Percentiles rank a stretch among this genome's conserved stretches.
phyloP scores from a whole-genome alignment of 2,888 invertebrate species.

The Himalopsyche tibetana region DNA sequence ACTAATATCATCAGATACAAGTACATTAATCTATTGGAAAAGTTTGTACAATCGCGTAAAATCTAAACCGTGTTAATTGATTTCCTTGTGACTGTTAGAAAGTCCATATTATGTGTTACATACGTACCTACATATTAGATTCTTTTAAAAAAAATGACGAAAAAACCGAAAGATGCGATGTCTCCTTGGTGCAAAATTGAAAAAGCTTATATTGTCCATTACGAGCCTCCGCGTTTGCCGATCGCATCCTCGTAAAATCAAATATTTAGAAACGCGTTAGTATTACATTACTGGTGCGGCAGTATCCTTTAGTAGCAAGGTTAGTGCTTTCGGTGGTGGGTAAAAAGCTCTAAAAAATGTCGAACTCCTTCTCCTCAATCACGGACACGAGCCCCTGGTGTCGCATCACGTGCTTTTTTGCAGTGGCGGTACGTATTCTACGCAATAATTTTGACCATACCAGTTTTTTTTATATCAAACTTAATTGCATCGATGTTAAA shows the following conservation, averaged over 20 bases:
- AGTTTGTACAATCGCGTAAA: too few relatives aligned
- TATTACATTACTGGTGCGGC: neutral
- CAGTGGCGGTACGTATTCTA: conserved; percentile 35
- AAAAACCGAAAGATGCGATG: neutral
- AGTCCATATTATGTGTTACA: too few relatives aligned
- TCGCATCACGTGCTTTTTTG: conserved; percentile 59
- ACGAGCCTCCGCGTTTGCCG: conserved; percentile 19
- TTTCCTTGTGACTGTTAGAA: too few relatives aligned
- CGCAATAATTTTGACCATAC: too few relatives aligned
- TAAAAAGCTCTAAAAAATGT: conserved; percentile 60
- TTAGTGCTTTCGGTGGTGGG: conserved; percentile 48
- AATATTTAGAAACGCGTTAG: conserved; percentile 61
- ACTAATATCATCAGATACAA: too few relatives aligned
- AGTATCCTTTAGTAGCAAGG: conserved; percentile 8
- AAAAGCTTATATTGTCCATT: conserved; percentile 39
- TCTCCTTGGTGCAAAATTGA: neutral
- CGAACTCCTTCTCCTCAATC: conserved; percentile 60
- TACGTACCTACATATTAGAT: too few relatives aligned
- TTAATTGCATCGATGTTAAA: too few relatives aligned
- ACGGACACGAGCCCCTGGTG: conserved; percentile 65
- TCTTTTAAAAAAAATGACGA: too few relatives aligned
- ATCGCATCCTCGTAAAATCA: conserved; percentile 58
- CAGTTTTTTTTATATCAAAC: too few relatives aligned
- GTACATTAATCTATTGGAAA: too few relatives aligned
- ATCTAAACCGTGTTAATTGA: too few relatives aligned